Percentiles rank a stretch among this genome's conserved stretches.
phyloP scores from a whole-genome alignment of 2,888 invertebrate genomes.

The Tenthredo amoena region DNA sequence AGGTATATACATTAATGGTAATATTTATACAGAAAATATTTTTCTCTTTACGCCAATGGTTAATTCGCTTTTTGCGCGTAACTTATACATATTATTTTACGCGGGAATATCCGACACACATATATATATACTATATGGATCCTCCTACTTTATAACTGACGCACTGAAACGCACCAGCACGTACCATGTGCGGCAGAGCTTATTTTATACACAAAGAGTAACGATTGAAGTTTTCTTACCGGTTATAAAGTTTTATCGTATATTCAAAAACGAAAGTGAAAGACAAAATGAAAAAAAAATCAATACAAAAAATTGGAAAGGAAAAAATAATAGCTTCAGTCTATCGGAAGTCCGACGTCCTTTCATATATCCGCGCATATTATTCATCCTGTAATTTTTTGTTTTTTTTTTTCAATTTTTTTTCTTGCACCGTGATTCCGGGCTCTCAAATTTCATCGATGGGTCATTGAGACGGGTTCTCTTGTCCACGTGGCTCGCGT shows the following conservation, averaged over 20 bases:
- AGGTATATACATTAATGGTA: not conserved
- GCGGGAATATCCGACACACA: constrained; percentile 24
- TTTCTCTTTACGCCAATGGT: not conserved
- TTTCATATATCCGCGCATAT: not conserved
- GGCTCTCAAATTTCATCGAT: constrained; percentile 18
- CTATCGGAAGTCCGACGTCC: constrained; percentile 21
- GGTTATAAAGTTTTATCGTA: not conserved
- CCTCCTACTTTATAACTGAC: not conserved
- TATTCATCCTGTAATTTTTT: constrained; percentile 7
- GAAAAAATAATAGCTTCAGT: not conserved
- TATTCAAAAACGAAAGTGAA: not conserved
- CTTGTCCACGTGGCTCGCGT: not conserved
- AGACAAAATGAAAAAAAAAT: not conserved
- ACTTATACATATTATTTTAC: constrained; percentile 31
- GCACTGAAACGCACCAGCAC: too few relatives aligned
- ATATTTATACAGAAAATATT: not conserved
- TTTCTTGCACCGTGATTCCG: constrained; percentile 18
- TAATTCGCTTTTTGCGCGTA: constrained; percentile 10
- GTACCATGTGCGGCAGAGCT: not conserved
- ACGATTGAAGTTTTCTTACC: not conserved
- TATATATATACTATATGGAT: not conserved
- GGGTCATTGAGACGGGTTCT: not conserved
- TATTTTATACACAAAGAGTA: not conserved
- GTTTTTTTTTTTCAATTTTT: not conserved
- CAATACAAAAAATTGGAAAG: not conserved